phyloP scores from a whole-genome alignment of 2,113 vertebrate genomes.

The Crotalus horridus region DNA sequence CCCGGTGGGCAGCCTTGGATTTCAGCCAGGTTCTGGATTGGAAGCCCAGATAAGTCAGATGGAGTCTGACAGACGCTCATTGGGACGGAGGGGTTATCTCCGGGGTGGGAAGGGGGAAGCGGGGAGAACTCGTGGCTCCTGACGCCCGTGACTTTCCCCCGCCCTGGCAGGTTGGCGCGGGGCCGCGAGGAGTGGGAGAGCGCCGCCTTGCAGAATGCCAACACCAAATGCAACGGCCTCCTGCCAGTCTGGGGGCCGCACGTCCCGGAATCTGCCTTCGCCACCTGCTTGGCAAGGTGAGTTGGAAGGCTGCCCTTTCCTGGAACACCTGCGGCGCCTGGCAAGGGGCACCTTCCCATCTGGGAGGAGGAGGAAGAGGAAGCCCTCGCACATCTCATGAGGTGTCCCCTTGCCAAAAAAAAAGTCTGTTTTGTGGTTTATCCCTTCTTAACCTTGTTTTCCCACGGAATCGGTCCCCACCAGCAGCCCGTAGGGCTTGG shows the following conservation, averaged over 20 bases:
- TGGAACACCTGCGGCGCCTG: neutral
- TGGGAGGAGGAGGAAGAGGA: neutral
- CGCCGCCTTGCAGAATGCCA: slow-evolving; percentile 95
- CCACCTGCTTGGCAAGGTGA: slow-evolving; percentile 95
- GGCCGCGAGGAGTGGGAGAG: slow-evolving; percentile 98
- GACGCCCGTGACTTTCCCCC: neutral
- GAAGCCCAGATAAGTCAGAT: neutral
- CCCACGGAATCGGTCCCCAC: neutral
- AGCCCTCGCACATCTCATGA: too few relatives aligned
- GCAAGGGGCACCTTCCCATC: neutral
- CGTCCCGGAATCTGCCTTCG: slow-evolving; percentile 97
- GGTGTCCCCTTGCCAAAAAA: neutral
- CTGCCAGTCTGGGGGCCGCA: slow-evolving; percentile 97
- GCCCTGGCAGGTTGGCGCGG: slow-evolving; percentile 79
- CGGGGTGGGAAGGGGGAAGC: neutral
- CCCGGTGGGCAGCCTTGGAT: neutral
- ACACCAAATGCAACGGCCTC: slow-evolving; percentile 99
- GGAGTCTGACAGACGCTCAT: neutral
- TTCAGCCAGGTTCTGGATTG: too few relatives aligned
- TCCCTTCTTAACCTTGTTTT: neutral
- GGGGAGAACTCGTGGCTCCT: accelerated
- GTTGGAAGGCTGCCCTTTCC: neutral
- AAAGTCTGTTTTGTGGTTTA: neutral
- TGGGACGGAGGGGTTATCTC: neutral
- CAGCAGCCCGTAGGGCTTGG: neutral